Evolutionary conservation across 64 coral and sea anemone species (phyloP).

Genomic region (Hydrozoanthus tunicans): DNA sequence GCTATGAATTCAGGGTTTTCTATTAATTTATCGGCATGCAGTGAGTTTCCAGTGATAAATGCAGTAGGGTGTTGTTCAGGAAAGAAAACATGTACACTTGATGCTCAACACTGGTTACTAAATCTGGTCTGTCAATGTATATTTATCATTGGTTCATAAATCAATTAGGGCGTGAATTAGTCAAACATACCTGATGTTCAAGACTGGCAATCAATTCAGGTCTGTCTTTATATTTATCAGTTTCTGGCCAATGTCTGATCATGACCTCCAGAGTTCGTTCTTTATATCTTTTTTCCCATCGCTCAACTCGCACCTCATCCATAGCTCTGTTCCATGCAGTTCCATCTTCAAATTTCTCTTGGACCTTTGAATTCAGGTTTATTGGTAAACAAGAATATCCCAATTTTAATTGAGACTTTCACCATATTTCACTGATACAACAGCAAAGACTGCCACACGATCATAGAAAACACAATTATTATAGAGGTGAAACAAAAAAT

Average conservation of each 20-base stretch:
- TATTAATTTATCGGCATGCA: neutral
- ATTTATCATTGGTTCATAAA: neutral
- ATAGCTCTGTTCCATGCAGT: slow-evolving; percentile 81
- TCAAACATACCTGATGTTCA: slow-evolving; percentile 63
- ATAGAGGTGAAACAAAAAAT: too few species aligned
- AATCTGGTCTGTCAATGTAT: neutral
- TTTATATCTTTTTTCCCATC: slow-evolving; percentile 49
- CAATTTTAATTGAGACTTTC: too few species aligned
- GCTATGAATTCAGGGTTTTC: neutral
- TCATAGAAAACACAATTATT: too few species aligned
- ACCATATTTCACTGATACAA: too few species aligned
- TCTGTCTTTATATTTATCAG: slow-evolving; percentile 65
- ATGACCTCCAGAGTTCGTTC: slow-evolving; percentile 51
- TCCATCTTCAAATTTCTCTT: slow-evolving; percentile 63
- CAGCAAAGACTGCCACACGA: too few species aligned
- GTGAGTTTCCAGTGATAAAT: neutral
- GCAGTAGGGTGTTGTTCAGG: neutral
- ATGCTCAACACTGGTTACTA: neutral
- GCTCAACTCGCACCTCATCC: slow-evolving; percentile 15
- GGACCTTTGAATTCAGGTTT: slow-evolving; percentile 39
- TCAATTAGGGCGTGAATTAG: neutral
- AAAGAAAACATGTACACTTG: neutral
- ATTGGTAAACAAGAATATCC: too few species aligned
- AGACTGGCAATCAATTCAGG: slow-evolving; percentile 80
- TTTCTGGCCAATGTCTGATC: slow-evolving; percentile 76